phyloP scores from a whole-genome alignment of 23 tunicate species.

The Phallusia fumigata region DNA sequence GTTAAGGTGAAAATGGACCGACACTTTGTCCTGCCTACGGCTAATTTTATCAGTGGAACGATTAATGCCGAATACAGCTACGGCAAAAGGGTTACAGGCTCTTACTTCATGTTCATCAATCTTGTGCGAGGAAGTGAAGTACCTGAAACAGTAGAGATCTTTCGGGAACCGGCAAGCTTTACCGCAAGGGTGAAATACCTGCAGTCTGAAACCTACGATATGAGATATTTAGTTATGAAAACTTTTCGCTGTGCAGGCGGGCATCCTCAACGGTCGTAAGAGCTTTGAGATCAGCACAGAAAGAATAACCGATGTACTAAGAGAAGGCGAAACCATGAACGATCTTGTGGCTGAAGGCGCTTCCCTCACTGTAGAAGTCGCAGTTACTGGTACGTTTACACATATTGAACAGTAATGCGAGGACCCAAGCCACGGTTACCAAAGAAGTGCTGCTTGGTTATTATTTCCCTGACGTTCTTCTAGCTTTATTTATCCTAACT shows the following conservation, averaged over 20 bases:
- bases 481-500: no score
- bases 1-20: conserved; percentile 25
- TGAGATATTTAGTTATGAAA: no score
- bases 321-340: conserved; percentile 12
- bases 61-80: conserved; percentile 25
- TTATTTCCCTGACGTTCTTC: no score
- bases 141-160: conserved; percentile 5
- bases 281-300: conserved; percentile 5
- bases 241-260: not conserved
- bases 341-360: conserved; percentile 6
- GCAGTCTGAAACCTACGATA: no score
- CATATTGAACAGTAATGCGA: not conserved
- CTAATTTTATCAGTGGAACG: not conserved
- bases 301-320: not conserved
- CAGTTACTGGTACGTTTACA: conserved; percentile 15
- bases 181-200: not conserved
- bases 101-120: not conserved
- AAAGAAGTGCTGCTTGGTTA: no score
- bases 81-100: conserved; percentile 27
- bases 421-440: no score
- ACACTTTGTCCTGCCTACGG: conserved; percentile 13
- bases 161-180: not conserved
- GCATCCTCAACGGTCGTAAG: not conserved
- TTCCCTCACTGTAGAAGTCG: conserved; percentile 7
- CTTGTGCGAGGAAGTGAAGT: not conserved